Evolutionary conservation across 2,888 invertebrate species (phyloP).

Genomic region (Junonia oenone): DNA sequence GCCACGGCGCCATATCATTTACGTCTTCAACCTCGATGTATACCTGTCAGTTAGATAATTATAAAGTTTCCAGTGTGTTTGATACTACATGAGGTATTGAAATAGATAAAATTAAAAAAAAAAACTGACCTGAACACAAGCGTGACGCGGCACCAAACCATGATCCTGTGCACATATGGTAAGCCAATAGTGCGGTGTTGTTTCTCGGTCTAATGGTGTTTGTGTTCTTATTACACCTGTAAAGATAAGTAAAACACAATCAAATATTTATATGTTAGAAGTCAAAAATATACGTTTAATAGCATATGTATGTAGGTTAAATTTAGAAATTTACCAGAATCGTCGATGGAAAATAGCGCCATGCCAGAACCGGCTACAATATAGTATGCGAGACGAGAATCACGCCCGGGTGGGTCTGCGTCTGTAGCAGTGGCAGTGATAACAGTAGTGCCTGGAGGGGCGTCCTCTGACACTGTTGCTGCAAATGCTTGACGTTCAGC

Average conservation of each 20-base stretch:
- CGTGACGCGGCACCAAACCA: constrained; percentile 90
- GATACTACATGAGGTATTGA: too few relatives aligned
- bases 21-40: constrained; percentile 88
- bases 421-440: constrained; percentile 89
- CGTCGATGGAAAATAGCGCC: constrained; percentile 94
- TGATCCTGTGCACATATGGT: constrained; percentile 96
- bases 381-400: constrained; percentile 91
- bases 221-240: constrained; percentile 90
- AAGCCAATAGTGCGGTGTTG: constrained; percentile 93
- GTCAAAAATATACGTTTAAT: neutral
- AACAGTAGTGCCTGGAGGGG: constrained; percentile 87
- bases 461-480: constrained; percentile 89
- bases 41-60: constrained; percentile 39
- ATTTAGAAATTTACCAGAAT: constrained; percentile 81
- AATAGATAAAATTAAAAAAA: neutral
- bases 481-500: constrained; percentile 85
- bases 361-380: constrained; percentile 93
- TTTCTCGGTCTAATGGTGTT: constrained; percentile 93
- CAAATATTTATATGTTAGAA: neutral
- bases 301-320: neutral
- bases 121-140: constrained; percentile 87
- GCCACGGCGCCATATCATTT: constrained; percentile 97
- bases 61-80: neutral
- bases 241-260: neutral
- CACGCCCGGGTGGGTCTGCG: constrained; percentile 88